These are phyloP conservation scores for Tolmerus cingulatus DNA, from an alignment of 2,888 invertebrate genomes.

Conservation along the genomic window DNA sequence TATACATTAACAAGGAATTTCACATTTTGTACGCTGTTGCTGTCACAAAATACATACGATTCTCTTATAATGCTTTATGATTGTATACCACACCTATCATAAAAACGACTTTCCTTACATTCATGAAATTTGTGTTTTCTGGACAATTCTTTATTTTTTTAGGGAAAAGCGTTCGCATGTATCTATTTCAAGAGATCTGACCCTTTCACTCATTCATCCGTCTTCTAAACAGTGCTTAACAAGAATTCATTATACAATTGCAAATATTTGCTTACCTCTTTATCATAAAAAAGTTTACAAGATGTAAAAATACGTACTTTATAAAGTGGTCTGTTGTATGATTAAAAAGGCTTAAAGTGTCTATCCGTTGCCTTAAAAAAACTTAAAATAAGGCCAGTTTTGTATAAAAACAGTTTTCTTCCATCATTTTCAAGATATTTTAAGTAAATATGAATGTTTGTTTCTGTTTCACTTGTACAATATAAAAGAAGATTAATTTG, in stretches of 20 bases:
- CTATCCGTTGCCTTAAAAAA: conserved; percentile 32
- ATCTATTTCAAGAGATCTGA: background rate
- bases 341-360: conserved; percentile 36
- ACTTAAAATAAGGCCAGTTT: conserved; percentile 41
- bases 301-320: conserved; percentile 37
- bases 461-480: background rate
- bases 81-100: background rate
- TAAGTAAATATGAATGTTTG: conserved; percentile 3
- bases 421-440: conserved; percentile 19
- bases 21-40: conserved; percentile 22
- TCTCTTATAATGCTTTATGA: background rate
- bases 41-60: conserved; percentile 6
- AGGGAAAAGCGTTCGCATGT: background rate
- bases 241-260: conserved; percentile 22
- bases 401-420: conserved; percentile 32
- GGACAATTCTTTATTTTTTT: background rate
- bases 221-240: conserved; percentile 12
- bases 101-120: conserved; percentile 5
- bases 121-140: background rate
- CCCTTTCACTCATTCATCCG: background rate
- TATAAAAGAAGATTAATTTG: conserved; percentile 15
- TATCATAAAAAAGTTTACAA: conserved; percentile 35
- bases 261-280: conserved; percentile 28
- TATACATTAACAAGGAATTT: conserved; percentile 1
- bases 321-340: conserved; percentile 41